Percentiles rank a stretch among this genome's conserved stretches.
phyloP scores from a whole-genome alignment of 2,113 vertebrate genomes.

The Hippocampus guttulatus region DNA sequence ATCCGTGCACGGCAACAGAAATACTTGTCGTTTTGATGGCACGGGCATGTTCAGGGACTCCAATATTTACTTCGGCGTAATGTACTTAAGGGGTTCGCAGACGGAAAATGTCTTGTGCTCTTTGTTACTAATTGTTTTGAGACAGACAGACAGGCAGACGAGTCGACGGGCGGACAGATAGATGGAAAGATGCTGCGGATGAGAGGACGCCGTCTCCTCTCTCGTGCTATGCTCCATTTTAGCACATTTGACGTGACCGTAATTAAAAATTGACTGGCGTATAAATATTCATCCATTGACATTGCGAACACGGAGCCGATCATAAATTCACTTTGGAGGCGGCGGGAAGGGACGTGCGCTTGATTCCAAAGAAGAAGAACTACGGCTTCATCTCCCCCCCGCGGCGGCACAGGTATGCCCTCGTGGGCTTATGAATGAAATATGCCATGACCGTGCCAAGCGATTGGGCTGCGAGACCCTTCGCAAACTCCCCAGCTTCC shows the following conservation, averaged over 20 bases:
- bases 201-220: not conserved
- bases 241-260: not conserved
- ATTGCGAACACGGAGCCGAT: not conserved
- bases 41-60: too few relatives aligned
- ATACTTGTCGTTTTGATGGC: too few relatives aligned
- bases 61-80: too few relatives aligned
- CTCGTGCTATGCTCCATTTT: not conserved
- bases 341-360: constrained; percentile 13
- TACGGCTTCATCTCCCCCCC: constrained; percentile 49
- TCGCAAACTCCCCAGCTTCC: constrained; percentile 47
- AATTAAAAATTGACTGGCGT: not conserved
- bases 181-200: too few relatives aligned
- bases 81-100: too few relatives aligned
- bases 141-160: too few relatives aligned
- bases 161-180: too few relatives aligned
- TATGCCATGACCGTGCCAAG: constrained; percentile 53
- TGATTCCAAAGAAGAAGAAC: constrained; percentile 30
- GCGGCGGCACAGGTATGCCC: constrained; percentile 48
- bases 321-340: constrained; percentile 21
- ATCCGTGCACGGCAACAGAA: too few relatives aligned
- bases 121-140: too few relatives aligned
- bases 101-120: too few relatives aligned
- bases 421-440: constrained; percentile 60
- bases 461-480: constrained; percentile 46
- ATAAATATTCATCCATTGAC: not conserved